Conservation (phyloP, 2,797 vertebrate genomes). For the Etheostoma nigrum region DNA sequence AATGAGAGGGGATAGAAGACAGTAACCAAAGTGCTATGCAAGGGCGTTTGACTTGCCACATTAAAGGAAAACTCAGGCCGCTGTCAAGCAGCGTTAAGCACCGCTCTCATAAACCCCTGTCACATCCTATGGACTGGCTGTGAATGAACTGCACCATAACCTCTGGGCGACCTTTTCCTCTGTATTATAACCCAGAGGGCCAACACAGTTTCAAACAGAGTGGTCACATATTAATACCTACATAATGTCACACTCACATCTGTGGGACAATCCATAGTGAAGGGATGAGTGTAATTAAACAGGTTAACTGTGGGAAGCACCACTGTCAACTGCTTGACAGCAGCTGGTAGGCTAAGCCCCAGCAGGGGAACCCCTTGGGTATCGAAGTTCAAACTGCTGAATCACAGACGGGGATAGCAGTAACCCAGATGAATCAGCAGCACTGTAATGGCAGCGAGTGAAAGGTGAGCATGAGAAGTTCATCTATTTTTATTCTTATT, state of each 20-base stretch:
- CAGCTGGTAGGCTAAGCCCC: too few species aligned
- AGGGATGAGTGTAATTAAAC: not conserved
- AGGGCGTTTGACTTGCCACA: slow-evolving; percentile 60
- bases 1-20: slow-evolving; percentile 65
- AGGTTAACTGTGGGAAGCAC: not conserved
- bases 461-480: slow-evolving; percentile 8
- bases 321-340: not conserved
- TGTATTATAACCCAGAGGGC: slow-evolving; percentile 29
- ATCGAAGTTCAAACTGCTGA: not conserved
- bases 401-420: not conserved
- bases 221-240: not conserved
- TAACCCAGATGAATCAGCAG: not conserved
- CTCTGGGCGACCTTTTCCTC: slow-evolving; percentile 45
- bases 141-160: slow-evolving; percentile 48
- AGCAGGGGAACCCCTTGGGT: too few species aligned
- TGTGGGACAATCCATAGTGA: not conserved
- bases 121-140: slow-evolving; percentile 42
- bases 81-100: slow-evolving; percentile 57
- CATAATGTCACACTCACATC: slow-evolving; percentile 4
- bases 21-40: slow-evolving; percentile 63
- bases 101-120: slow-evolving; percentile 54
- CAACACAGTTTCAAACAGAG: slow-evolving; percentile 35
- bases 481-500: not conserved
- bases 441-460: not conserved
- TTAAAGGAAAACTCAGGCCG: slow-evolving; percentile 57